Percentiles rank a stretch among this genome's conserved stretches.
Conservation (phyloP, 2,797 vertebrate genomes). For the Gastrophryne carolinensis region DNA sequence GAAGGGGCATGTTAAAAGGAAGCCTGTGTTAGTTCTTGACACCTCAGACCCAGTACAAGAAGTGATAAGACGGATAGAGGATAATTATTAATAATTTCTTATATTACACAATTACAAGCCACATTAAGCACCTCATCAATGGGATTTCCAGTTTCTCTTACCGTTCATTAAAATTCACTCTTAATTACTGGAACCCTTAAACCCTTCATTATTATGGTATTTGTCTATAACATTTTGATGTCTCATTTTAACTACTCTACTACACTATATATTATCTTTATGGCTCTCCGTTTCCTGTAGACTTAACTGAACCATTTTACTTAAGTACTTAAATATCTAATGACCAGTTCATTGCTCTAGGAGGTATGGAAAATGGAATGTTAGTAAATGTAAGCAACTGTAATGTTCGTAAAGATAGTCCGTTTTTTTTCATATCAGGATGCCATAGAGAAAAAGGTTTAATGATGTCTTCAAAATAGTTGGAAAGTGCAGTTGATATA, state of each 20-base stretch:
- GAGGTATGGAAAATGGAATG: too few species aligned
- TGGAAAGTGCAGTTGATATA: too few species aligned
- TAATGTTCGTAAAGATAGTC: too few species aligned
- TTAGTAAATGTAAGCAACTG: too few species aligned
- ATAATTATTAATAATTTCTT: conserved; percentile 32
- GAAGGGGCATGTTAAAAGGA: conserved; percentile 5
- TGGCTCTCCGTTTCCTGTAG: background rate
- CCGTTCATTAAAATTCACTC: conserved; percentile 14
- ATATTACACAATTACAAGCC: conserved; percentile 36
- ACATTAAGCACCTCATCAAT: conserved; percentile 19
- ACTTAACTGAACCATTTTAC: background rate
- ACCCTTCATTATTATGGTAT: background rate
- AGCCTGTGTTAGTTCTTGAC: conserved; percentile 10
- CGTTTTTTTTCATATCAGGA: too few species aligned
- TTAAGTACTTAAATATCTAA: background rate
- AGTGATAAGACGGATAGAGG: conserved; percentile 8
- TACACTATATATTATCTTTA: background rate
- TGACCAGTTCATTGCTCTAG: too few species aligned
- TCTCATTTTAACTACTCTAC: background rate
- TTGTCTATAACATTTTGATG: background rate
- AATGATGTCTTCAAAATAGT: too few species aligned
- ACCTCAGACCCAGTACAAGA: background rate
- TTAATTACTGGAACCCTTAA: conserved; percentile 14
- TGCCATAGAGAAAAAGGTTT: too few species aligned
- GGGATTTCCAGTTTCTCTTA: conserved; percentile 16